A percentile compares a stretch with the other conserved stretches of the same genome.
Conservation (phyloP, 2,113 vertebrate species). For the Eurystomus gularis region DNA sequence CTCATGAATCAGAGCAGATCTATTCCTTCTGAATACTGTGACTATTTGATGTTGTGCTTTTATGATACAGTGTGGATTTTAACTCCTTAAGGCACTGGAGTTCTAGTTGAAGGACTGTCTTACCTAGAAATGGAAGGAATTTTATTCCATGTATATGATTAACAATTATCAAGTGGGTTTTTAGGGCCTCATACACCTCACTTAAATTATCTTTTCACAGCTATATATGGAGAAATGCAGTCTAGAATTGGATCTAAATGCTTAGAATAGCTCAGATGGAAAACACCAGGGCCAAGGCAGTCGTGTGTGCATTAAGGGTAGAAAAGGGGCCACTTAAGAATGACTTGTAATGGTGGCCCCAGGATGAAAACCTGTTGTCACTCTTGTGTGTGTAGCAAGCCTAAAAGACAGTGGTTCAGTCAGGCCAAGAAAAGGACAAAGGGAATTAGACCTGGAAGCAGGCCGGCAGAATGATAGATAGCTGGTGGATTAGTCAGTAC, state of each 20-base stretch:
- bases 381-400: not conserved
- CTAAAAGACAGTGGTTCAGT: not conserved
- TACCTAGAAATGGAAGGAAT: not conserved
- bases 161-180: not conserved
- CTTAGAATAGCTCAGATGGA: not conserved
- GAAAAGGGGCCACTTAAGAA: not conserved
- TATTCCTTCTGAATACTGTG: not conserved
- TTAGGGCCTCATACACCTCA: not conserved
- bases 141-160: not conserved
- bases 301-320: not conserved
- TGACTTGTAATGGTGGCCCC: not conserved
- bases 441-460: not conserved
- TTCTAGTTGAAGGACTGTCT: not conserved
- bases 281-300: not conserved
- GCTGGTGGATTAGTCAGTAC: conserved; percentile 17
- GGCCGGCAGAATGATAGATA: not conserved
- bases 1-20: not conserved
- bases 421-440: not conserved
- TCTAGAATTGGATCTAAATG: not conserved
- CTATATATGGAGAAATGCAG: not conserved
- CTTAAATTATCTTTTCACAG: not conserved
- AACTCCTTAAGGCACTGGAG: not conserved
- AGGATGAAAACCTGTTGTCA: not conserved
- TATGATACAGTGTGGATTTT: not conserved
- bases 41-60: not conserved